Conservation (phyloP, 1,140 invertebrate genomes). For the Elymnias hypermnestra region DNA sequence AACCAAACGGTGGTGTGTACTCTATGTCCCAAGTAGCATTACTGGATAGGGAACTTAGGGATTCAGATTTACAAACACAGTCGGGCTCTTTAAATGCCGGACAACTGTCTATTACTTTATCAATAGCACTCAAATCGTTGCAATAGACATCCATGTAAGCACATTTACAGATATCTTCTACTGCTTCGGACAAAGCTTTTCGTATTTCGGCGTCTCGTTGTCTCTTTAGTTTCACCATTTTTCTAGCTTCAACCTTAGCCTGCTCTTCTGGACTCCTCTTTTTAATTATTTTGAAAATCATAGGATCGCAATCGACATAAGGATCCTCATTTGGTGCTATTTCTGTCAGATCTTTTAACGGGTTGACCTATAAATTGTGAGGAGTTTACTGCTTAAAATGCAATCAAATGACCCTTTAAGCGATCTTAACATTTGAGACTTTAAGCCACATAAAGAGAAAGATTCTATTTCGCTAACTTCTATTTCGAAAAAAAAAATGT, state of each 20-base stretch:
- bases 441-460: too few species aligned
- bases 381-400: neutral
- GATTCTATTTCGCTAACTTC: too few species aligned
- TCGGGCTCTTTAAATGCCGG: slow-evolving; percentile 64
- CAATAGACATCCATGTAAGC: slow-evolving; percentile 72
- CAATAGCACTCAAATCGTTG: slow-evolving; percentile 64
- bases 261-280: slow-evolving; percentile 67
- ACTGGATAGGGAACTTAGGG: slow-evolving; percentile 58
- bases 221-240: slow-evolving; percentile 63
- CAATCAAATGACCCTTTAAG: neutral
- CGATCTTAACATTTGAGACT: neutral
- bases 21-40: slow-evolving; percentile 72
- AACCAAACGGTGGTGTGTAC: slow-evolving; percentile 68
- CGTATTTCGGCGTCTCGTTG: slow-evolving; percentile 62
- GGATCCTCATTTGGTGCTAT: slow-evolving; percentile 74
- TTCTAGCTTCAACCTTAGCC: slow-evolving; percentile 63
- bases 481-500: too few species aligned
- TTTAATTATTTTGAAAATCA: slow-evolving; percentile 77
- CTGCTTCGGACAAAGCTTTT: slow-evolving; percentile 59
- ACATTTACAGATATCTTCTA: slow-evolving; percentile 70
- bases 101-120: slow-evolving; percentile 63
- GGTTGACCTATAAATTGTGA: slow-evolving; percentile 63
- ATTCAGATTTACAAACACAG: slow-evolving; percentile 60
- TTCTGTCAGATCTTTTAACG: slow-evolving; percentile 73
- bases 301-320: slow-evolving; percentile 76